These are phyloP conservation scores for Notodonta dromedarius DNA, from an alignment of 2,888 invertebrate species.

Conservation along the genomic window DNA sequence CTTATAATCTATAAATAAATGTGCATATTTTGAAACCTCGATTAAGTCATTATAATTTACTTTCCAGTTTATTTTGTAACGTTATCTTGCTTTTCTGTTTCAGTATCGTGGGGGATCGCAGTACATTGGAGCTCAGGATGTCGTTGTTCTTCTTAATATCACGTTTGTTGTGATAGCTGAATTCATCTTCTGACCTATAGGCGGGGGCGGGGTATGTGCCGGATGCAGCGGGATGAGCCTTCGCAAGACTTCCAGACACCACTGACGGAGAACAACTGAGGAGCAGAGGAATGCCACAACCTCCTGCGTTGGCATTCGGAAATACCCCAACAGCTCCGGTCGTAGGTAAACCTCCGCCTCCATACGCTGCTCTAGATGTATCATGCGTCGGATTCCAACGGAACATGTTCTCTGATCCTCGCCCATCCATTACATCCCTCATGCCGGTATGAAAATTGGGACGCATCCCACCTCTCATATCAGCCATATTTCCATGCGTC, in stretches of 20 bases:
- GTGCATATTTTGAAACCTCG: not conserved
- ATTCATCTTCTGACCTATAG: constrained; percentile 64
- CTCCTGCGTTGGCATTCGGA: constrained; percentile 68
- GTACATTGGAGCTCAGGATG: constrained; percentile 20
- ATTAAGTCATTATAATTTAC: constrained; percentile 1
- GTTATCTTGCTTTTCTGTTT: constrained; percentile 35
- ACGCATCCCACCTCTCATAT: constrained; percentile 48
- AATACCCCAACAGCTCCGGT: constrained; percentile 66
- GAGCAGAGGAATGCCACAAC: constrained; percentile 71
- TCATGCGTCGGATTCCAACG: constrained; percentile 58
- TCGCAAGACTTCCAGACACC: constrained; percentile 66
- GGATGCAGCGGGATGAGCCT: constrained; percentile 47
- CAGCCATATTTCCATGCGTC: constrained; percentile 50
- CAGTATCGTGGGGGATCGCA: constrained; percentile 27
- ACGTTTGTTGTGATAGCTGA: constrained; percentile 63
- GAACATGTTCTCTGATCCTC: constrained; percentile 44
- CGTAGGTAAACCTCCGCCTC: constrained; percentile 35
- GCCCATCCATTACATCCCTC: constrained; percentile 49
- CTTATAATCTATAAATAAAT: not conserved
- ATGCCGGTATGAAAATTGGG: constrained; percentile 48
- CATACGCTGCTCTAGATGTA: constrained; percentile 54
- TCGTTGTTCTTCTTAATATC: constrained; percentile 53
- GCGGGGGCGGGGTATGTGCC: constrained; percentile 49
- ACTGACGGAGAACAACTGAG: constrained; percentile 76
- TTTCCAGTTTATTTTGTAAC: constrained; percentile 34